These are phyloP conservation scores for Felis catus DNA, from an alignment of 2,113 vertebrate genomes.

Conservation along the genomic window DNA sequence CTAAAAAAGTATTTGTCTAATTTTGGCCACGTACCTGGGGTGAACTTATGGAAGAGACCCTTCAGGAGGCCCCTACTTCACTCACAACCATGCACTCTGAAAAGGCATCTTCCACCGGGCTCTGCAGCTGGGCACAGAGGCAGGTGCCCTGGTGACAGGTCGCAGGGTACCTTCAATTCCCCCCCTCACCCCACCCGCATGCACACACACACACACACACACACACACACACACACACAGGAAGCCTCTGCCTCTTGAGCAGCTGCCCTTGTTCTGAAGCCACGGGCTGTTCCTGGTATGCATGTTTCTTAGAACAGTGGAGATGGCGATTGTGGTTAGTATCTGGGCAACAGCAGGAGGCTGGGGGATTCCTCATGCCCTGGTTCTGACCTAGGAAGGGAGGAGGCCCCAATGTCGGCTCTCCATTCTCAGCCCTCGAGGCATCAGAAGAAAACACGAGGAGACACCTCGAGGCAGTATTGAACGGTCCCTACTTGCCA, in stretches of 20 bases:
- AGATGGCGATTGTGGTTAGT: conserved; percentile 34
- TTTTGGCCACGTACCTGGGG: not conserved
- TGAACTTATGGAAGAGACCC: not conserved
- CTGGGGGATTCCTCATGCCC: conserved; percentile 64
- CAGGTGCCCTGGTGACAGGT: not conserved
- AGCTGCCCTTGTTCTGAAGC: not conserved
- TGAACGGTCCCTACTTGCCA: not conserved
- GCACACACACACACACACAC: too few relatives aligned
- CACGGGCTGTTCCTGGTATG: not conserved
- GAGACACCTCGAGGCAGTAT: not conserved
- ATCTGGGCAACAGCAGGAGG: not conserved
- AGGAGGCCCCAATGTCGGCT: not conserved
- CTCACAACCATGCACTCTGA: not conserved
- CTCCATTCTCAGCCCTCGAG: not conserved
- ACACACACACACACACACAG: not conserved
- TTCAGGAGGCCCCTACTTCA: not conserved
- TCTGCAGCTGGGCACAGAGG: not conserved
- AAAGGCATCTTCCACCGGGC: not conserved
- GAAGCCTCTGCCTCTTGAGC: not conserved
- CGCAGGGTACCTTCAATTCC: not conserved
- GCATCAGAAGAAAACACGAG: not conserved
- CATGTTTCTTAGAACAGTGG: conserved; percentile 12
- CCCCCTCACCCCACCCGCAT: not conserved
- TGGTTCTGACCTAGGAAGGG: conserved; percentile 23
- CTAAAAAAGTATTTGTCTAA: not conserved